A percentile compares a stretch with the other conserved stretches of the same genome.
Evolutionary conservation across 1,140 invertebrate genomes (phyloP).

Genomic region (Helicorthomorpha holstii): DNA sequence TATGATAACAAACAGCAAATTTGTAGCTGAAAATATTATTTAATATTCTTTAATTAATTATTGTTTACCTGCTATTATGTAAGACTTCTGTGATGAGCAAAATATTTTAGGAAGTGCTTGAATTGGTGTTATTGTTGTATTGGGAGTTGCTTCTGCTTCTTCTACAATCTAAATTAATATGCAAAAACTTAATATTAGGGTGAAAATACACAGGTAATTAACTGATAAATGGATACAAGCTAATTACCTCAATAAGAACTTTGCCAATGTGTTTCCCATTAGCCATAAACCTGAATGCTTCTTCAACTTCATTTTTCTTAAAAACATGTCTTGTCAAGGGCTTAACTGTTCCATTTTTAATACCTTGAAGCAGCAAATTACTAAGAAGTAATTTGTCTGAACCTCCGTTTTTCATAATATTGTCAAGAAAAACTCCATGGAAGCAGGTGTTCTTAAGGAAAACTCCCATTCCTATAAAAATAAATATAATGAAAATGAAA

Average conservation of each 20-base stretch:
- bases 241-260: constrained; percentile 32
- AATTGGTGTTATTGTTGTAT: background rate
- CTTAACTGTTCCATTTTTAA: constrained; percentile 38
- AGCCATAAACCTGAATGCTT: constrained; percentile 38
- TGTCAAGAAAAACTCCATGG: constrained; percentile 39
- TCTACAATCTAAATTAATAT: constrained; percentile 18
- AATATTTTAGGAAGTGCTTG: background rate
- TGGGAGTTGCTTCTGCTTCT: constrained; percentile 14
- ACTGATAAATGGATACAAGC: constrained; percentile 25
- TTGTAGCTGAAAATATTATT: background rate
- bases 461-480: constrained; percentile 31
- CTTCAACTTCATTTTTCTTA: constrained; percentile 28
- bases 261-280: constrained; percentile 65
- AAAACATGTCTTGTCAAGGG: constrained; percentile 32
- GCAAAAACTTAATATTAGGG: constrained; percentile 31
- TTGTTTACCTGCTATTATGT: constrained; percentile 31
- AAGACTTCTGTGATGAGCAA: constrained; percentile 22
- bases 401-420: constrained; percentile 29
- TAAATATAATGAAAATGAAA: too few species aligned
- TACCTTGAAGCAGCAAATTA: constrained; percentile 38
- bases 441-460: constrained; percentile 39
- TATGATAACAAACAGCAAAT: background rate
- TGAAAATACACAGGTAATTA: constrained; percentile 34
- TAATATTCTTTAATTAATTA: background rate
- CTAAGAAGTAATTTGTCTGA: constrained; percentile 25